Percentiles rank a stretch among this genome's conserved stretches.
These are phyloP conservation scores for Spisula solida DNA, from an alignment of 2,888 invertebrate species.

Conservation along the genomic window DNA sequence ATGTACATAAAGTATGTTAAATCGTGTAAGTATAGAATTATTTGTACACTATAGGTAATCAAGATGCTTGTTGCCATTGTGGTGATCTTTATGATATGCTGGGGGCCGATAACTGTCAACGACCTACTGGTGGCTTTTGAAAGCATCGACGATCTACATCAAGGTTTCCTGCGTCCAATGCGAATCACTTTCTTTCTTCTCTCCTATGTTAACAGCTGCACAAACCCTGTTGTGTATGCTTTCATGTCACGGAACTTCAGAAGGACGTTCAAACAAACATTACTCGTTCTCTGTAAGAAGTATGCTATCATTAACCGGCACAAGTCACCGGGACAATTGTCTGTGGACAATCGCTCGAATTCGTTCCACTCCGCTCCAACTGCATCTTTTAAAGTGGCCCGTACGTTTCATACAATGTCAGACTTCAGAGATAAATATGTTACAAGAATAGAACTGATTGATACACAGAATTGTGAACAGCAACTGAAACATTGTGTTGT, in stretches of 20 bases:
- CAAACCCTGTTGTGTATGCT: conserved; percentile 92
- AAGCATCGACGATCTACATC: conserved; percentile 88
- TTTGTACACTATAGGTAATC: conserved; percentile 89
- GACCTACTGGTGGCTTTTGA: conserved; percentile 91
- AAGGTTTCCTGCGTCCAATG: conserved; percentile 90
- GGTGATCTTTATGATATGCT: conserved; percentile 91
- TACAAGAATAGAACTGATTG: background rate
- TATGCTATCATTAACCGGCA: conserved; percentile 39
- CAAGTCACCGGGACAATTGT: conserved; percentile 28
- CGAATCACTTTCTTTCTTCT: conserved; percentile 90
- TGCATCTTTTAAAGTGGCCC: conserved; percentile 24
- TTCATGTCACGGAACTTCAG: conserved; percentile 93
- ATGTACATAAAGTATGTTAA: too few relatives aligned
- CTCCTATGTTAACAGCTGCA: conserved; percentile 92
- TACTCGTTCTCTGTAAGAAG: conserved; percentile 73
- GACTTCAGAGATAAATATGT: conserved; percentile 32
- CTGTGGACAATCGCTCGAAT: conserved; percentile 65
- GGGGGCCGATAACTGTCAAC: conserved; percentile 91
- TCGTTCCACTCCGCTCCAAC: conserved; percentile 63
- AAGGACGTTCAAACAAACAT: conserved; percentile 86
- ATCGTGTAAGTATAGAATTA: too few relatives aligned
- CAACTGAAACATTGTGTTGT: background rate
- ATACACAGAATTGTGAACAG: background rate
- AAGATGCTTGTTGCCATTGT: conserved; percentile 92
- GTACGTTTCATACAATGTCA: conserved; percentile 44